phyloP scores from a whole-genome alignment of 2,797 vertebrate species.

The Aldrovandia affinis region DNA sequence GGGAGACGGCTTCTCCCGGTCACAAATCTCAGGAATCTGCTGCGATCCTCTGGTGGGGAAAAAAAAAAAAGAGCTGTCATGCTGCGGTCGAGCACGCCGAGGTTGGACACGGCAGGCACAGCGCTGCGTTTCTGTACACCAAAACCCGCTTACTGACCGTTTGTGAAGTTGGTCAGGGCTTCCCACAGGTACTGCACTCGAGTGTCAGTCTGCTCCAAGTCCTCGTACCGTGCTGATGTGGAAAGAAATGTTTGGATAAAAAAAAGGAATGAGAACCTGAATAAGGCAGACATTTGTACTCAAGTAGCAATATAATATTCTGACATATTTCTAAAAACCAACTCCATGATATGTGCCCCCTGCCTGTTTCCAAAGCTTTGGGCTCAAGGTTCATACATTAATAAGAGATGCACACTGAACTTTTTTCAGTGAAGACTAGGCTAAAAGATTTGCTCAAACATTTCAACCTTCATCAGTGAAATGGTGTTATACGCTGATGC shows the following conservation, averaged over 20 bases:
- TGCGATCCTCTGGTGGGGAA: slow-evolving; percentile 89
- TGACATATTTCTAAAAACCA: background rate
- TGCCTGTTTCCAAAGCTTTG: background rate
- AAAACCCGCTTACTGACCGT: slow-evolving; percentile 72
- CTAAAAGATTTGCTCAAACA: no score
- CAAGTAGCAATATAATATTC: no score
- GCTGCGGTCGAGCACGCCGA: background rate
- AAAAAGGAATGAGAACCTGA: background rate
- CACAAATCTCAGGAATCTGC: slow-evolving; percentile 95
- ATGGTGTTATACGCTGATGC: no score
- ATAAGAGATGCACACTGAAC: no score
- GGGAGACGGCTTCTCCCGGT: slow-evolving; percentile 96
- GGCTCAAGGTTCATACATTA: background rate
- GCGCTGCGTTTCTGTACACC: background rate
- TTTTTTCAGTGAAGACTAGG: no score
- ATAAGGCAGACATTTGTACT: background rate
- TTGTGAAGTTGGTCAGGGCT: slow-evolving; percentile 94
- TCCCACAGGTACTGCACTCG: slow-evolving; percentile 96
- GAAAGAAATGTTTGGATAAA: background rate
- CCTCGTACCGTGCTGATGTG: slow-evolving; percentile 87
- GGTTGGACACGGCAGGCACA: background rate
- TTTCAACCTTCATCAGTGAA: no score
- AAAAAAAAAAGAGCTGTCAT: slow-evolving; percentile 25
- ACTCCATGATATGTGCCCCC: background rate
- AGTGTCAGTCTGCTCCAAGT: slow-evolving; percentile 86